Evolutionary conservation across 2,113 vertebrate genomes (phyloP).

Genomic region (Neogale vison): DNA sequence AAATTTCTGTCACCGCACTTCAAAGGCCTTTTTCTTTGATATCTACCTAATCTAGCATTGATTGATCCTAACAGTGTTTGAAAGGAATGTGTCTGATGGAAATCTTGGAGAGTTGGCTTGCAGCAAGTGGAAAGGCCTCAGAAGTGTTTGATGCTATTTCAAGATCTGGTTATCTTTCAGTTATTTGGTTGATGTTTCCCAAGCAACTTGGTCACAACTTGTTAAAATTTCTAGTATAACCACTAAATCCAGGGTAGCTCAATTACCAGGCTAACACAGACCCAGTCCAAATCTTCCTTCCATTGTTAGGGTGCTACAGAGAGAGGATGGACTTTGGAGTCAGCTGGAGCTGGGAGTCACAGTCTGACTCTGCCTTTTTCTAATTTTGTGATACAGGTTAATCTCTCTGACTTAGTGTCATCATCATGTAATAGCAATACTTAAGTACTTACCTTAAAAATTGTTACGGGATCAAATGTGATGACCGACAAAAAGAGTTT

Average conservation of each 20-base stretch:
- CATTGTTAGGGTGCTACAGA: not conserved
- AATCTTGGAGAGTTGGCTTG: not conserved
- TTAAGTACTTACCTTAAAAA: slow-evolving; percentile 28
- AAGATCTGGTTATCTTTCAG: not conserved
- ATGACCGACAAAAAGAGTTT: not conserved
- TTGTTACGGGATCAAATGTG: not conserved
- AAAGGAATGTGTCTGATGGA: not conserved
- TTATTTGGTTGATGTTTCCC: not conserved
- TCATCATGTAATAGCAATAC: not conserved
- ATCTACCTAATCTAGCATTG: not conserved
- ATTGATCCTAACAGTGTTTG: not conserved
- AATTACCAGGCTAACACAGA: not conserved
- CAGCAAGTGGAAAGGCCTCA: not conserved
- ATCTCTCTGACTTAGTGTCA: not conserved
- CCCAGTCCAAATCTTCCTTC: not conserved
- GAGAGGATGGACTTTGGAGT: not conserved
- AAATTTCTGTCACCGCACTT: not conserved
- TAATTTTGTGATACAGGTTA: slow-evolving; percentile 1
- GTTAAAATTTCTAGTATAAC: slow-evolving; percentile 10
- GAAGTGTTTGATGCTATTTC: slow-evolving; percentile 51
- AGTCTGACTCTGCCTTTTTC: not conserved
- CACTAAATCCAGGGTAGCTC: not conserved
- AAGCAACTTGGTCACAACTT: slow-evolving; percentile 11
- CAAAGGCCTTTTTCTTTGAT: slow-evolving; percentile 20
- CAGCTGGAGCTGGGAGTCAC: not conserved